Base-by-base conservation (phyloP, 2,888 invertebrate genomes). In the Tetragonisca angustula region DNA sequence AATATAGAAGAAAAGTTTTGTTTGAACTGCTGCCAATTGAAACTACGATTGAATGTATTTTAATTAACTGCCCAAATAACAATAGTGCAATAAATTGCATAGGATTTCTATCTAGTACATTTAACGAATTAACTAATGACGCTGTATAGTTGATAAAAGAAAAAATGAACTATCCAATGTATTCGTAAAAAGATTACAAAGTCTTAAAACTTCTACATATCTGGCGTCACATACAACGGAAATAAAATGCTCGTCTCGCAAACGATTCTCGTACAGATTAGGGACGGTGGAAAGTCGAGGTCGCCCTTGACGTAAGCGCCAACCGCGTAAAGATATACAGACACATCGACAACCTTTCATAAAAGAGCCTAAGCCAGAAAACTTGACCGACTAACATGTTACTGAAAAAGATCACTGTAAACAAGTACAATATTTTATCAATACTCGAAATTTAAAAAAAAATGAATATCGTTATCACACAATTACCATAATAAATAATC, bases 301-400 rank as follows among this genome's bases (percentile, higher is more conserved):
- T 90, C 90, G 86, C 83, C 84, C 88, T 84, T 90, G 90, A 90
- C 88, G 86, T 90, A 89, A 90, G 86, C 89, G 87, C 80, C 83
- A 81, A 87, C 84, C 84, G 79, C 84, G 81, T 78, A 84, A 85
- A 76, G 84, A 81, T 81, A 85, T 76, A 71, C 85, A 72, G 62
- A 76, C 68, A 76, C 83, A 83, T 80, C 21, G 76, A 76, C 76
- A 72, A n/a, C 36, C 71, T 79, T 84, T 88, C 86, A 82, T 83
- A 85, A 84, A 84, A 70, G 81, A 80, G 82, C 76, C 79, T 80
- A 76, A 77, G 79, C 73, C 52, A n/a, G 72, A 56, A 81, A 82
- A 79, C 79, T 75, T 68, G 74, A 65, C 74, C 67, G 75, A 74
- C 73, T 65, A 79, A 62, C 54, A 32, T n/a, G 62, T 2, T 36